phyloP scores from a whole-genome alignment of 2,797 vertebrate species.

The Clarias laeviceps region DNA sequence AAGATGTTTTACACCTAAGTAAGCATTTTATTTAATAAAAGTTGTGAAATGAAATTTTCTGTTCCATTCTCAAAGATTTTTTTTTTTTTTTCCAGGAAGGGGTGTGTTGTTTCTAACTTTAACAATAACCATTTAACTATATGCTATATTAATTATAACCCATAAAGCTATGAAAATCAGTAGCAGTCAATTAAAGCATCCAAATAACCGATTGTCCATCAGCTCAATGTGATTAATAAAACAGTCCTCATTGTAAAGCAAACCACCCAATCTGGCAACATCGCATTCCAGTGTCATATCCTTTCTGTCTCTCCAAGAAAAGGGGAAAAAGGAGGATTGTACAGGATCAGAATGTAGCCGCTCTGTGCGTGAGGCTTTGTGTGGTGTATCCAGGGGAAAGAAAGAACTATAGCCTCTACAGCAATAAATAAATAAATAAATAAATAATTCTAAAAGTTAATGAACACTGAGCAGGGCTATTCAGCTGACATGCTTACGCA shows the following conservation, averaged over 20 bases:
- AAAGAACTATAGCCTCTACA: neutral
- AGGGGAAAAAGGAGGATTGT: constrained; percentile 60
- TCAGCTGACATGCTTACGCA: neutral
- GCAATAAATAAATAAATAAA: neutral
- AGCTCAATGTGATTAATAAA: neutral
- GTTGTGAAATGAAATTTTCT: neutral
- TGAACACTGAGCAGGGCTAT: neutral
- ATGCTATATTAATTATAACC: neutral
- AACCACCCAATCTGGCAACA: constrained; percentile 1
- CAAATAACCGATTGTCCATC: neutral
- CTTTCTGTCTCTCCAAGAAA: constrained; percentile 78
- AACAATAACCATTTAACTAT: neutral
- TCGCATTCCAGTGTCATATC: constrained; percentile 61
- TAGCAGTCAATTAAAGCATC: neutral
- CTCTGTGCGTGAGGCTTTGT: neutral
- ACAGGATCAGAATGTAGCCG: neutral
- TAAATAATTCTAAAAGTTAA: neutral
- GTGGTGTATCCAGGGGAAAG: neutral
- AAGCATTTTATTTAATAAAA: neutral
- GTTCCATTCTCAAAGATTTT: neutral
- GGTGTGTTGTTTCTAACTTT: neutral
- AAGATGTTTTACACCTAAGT: neutral
- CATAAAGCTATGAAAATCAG: neutral
- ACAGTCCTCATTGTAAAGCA: neutral
- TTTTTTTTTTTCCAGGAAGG: neutral